Evolutionary conservation across 1,140 invertebrate species (phyloP).

Genomic region (Araneus ventricosus): DNA sequence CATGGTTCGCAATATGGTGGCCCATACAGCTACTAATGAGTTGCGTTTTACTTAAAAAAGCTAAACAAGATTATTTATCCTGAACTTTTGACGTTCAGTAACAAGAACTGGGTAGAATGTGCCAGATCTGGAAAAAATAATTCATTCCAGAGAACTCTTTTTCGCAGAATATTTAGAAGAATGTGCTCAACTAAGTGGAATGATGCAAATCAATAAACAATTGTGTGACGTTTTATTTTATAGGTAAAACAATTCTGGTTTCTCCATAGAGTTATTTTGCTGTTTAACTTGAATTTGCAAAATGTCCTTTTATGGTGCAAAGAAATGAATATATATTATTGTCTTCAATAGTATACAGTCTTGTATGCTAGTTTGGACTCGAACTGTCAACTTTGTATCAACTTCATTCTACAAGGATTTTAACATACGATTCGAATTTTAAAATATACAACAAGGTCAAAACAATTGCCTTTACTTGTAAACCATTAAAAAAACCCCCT

Average conservation of each 20-base stretch:
- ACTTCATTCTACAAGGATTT: no score
- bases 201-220: background rate
- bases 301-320: background rate
- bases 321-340: background rate
- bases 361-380: no score
- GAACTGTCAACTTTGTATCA: no score
- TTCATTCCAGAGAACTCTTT: background rate
- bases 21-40: constrained; percentile 84
- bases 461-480: no score
- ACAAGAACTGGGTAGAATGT: constrained; percentile 3
- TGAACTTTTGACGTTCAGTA: background rate
- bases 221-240: background rate
- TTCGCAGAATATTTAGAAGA: background rate
- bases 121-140: background rate
- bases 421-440: no score
- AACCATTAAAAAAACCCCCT: no score
- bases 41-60: background rate
- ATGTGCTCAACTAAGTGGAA: background rate
- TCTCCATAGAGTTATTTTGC: background rate
- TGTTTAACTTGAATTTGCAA: background rate
- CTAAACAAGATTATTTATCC: background rate
- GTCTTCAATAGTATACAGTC: background rate
- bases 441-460: no score
- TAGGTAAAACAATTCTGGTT: background rate
- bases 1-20: constrained; percentile 91